Percentiles rank a stretch among this genome's conserved stretches.
These are phyloP conservation scores for Phoenicopterus ruber DNA, from an alignment of 2,113 vertebrate species.

Conservation along the genomic window DNA sequence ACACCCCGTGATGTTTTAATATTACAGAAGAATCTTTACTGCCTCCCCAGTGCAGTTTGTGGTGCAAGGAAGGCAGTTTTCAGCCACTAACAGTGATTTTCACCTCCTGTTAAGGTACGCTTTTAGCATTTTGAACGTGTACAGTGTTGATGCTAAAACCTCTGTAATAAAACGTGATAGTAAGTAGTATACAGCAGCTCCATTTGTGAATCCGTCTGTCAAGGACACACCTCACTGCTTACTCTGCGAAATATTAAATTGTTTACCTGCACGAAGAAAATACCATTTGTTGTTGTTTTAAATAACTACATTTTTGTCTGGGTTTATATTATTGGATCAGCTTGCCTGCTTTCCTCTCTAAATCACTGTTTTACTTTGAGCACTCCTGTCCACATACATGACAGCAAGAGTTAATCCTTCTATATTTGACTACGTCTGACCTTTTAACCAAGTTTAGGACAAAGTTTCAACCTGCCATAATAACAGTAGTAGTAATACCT, in stretches of 20 bases:
- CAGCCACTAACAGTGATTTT: background rate
- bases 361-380: background rate
- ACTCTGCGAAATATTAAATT: slow-evolving; percentile 4
- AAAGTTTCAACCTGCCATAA: background rate
- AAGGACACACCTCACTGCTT: slow-evolving; percentile 1
- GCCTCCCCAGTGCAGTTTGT: background rate
- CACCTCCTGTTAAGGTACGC: background rate
- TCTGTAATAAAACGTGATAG: background rate
- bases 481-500: background rate
- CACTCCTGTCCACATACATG: background rate
- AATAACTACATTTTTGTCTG: background rate
- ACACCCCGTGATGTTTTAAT: background rate
- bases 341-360: background rate
- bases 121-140: background rate
- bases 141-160: background rate
- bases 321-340: background rate
- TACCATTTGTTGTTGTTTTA: background rate
- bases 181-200: background rate
- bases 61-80: background rate
- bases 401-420: background rate
- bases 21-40: background rate
- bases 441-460: background rate
- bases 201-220: background rate
- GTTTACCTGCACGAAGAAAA: background rate
- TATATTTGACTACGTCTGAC: background rate